Evolutionary conservation across 35 echinoderm and acorn worm species (phyloP), one percentile per base, ranked within the genome.

Genomic region (Chiridota heheva): DNA sequence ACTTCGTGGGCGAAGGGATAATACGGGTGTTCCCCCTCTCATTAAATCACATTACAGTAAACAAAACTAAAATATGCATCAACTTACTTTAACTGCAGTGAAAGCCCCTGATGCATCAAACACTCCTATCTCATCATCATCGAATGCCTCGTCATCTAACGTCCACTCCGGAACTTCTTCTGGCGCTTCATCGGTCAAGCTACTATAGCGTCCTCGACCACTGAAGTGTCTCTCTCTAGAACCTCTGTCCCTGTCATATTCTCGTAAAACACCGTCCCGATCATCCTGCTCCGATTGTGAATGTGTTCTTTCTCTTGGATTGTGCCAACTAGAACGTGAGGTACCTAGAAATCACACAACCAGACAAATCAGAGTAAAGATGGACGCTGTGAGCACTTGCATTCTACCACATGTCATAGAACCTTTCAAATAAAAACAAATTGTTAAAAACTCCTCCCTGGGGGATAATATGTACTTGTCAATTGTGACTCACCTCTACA

Each of bases 111-210:
- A 82, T 1, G 95, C 47, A 76, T 98, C 95, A 63, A 98, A 98
- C 2, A 81, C 76, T 24, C 95, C 89, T 22, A 91, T 84, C 46
- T 57, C 55, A 28, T 90, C 87, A 27, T 72, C 72, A 24, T 90
- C 95, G 67, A 88, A 91, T 8, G 85, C 36, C 2, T 82, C 91
- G 32, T 93, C 90, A 26, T 92, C 89, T 39, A 84, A 83, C 16
- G 83, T 88, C 95, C 95, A 98, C 25, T 91, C 95, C 0, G 95
- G 95, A 35, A 98, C 33, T 48, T 98, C 95, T 45, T 98, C 94
- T 3, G 46, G 25, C 2, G 42, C 16, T 2, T 90, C 87, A 42
- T 97, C 95, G 35, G 83, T 63, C 66, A 73, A 90, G 67, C 88
- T 88, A 24, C 79, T 63, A 24, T 78, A 84, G 1, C 88, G 61